Base-by-base conservation (phyloP, 2,113 vertebrate species). In the Ondatra zibethicus region DNA sequence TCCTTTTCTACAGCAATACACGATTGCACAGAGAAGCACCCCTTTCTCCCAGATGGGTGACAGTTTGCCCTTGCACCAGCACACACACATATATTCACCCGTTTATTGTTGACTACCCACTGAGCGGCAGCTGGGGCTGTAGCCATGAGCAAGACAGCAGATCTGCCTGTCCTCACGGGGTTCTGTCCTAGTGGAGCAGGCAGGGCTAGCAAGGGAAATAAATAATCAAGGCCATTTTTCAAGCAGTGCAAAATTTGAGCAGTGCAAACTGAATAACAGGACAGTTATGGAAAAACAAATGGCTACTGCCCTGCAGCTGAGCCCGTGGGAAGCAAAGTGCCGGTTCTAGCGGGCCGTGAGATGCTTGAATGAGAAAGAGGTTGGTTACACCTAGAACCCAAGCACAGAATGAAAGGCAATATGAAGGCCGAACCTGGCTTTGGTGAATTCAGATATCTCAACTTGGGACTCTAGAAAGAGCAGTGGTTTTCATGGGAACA, bases 131-230 rank as follows among this genome's bases (percentile, higher is more conserved):
- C 86, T 94, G 42, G 66, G 42, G 3, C 9, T 27, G 33, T 36
- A 89, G 68, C 52, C 2, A 13, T 16, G 47, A 94, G 76, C 12
- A 45, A 92, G 47, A 61, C 55, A 94, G 70, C 58, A 13, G 66
- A 31, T 93, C 55, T 45, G 63, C 47, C 68, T 63, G 42, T 12
- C 70, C 33, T 93, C 86, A 2, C 66, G 45, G 45, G 75, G 70
- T 92, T 94, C 47, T 25, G 36, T 68, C 68, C 70, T 81, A n/a
- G n/a, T 70, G 80, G 39, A 36, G 17, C 66, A 70, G 89, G 17
- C 47, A 87, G 91, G 50, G 84, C 45, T 75, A 94, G 58, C 47
- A 86, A 95, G 58, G n/a, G 94, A 50, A 95, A 50, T 63, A 95
- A 97, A 89, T 82, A 96, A 65, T 78, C 66, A 55, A 75, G 42